Base-by-base conservation (phyloP, 2,797 vertebrate species). In the Alosa sapidissima region DNA sequence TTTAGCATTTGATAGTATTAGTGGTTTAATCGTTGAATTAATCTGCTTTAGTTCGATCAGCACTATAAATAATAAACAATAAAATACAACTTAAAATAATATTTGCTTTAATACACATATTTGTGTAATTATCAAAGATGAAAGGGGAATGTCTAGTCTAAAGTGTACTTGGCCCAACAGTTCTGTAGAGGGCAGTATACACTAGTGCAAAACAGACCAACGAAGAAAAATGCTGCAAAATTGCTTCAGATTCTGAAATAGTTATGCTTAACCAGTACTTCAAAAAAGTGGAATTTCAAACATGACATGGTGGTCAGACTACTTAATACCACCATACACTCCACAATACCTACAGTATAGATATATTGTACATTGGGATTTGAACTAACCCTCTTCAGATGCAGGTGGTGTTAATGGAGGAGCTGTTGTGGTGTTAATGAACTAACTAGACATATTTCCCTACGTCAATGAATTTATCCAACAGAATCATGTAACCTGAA, bases 181-280 rank as follows among this genome's bases (percentile, higher is more conserved):
- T 19, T 19, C 68, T 75, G 24, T 45, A 75, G 68, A 75, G 68
- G 68, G 68, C 68, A 45, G 68, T 45, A 75, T 36, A 45, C 68
- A 41, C 68, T 33, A 41, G 13, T 41, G 13, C 41, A 41, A 75
- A 75, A 75, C 14, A 75, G 33, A 72, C 68, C 33, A 41, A 41
- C 14, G 13, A 33, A 7, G 24, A 14, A 36, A 33, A 2, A 11
- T 7, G 62, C 9, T 68, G 62, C 33, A 10, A 11, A 14, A 24
- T 21, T n/a, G 6, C 7, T 11, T 65, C 2, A 10, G 60, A 24
- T 8, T 62, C 7, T 62, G 60, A 28, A 10, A 49, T 9, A 49
- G 48, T 33, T 1, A 11, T 33, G n/a, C 5, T 28, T 41, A 14
- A 33, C 11, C 1, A 72, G 65, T 41, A 72, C 8, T 33, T 68